Conservation (phyloP, 1,140 invertebrate species). For the Aphaenogaster rudis region DNA sequence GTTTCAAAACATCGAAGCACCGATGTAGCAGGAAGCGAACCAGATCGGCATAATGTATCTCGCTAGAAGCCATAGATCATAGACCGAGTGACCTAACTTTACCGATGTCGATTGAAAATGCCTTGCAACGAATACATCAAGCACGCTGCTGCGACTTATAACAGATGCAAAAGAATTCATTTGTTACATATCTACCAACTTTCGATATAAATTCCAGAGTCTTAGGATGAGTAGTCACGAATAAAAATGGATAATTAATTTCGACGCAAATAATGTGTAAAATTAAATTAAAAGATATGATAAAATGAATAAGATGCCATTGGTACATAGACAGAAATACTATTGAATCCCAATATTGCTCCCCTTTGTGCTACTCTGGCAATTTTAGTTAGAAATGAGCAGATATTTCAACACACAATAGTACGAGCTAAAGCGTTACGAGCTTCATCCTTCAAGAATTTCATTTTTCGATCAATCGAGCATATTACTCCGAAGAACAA, state of each 20-base stretch:
- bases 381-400: constrained; percentile 52
- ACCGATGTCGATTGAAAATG: not conserved
- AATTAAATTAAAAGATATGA: not conserved
- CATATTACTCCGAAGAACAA: not conserved
- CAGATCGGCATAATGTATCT: constrained; percentile 19
- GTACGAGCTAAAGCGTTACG: constrained; percentile 4
- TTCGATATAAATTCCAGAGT: not conserved
- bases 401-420: constrained; percentile 57
- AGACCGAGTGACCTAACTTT: not conserved
- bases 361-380: constrained; percentile 32
- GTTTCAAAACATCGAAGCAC: constrained; percentile 40
- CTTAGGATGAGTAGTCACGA: not conserved
- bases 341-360: constrained; percentile 22
- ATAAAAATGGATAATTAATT: not conserved
- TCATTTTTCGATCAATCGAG: constrained; percentile 39
- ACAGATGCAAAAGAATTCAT: not conserved
- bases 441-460: constrained; percentile 37
- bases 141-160: not conserved
- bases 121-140: not conserved
- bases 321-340: not conserved
- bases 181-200: not conserved
- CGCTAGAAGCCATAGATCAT: not conserved
- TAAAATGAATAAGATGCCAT: constrained; percentile 4
- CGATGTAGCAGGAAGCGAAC: not conserved
- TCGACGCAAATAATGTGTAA: not conserved